Evolutionary conservation across 2,888 invertebrate genomes (phyloP).

Genomic region (Pseudanteris insignis): DNA sequence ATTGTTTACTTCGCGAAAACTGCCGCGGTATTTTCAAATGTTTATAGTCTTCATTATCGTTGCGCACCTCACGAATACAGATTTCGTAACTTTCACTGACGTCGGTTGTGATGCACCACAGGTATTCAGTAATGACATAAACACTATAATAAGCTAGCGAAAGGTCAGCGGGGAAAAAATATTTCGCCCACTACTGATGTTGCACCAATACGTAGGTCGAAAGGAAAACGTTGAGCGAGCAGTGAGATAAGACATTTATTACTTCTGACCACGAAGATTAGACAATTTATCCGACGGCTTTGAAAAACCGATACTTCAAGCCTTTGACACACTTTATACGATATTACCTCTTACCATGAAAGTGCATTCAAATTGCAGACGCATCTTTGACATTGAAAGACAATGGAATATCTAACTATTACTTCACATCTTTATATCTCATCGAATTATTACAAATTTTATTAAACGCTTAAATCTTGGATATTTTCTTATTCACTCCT

Average conservation of each 20-base stretch:
- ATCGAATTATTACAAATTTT: constrained; percentile 7
- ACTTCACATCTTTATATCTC: constrained; percentile 16
- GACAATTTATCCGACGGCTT: constrained; percentile 17
- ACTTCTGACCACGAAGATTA: constrained; percentile 26
- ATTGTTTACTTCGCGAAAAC: no score
- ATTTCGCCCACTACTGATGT: constrained; percentile 54
- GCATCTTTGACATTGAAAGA: constrained; percentile 41
- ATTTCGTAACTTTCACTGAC: constrained; percentile 42
- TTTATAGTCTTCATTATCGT: no score
- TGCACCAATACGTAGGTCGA: constrained; percentile 45
- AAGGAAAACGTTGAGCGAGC: constrained; percentile 18
- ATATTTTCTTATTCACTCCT: constrained; percentile 12
- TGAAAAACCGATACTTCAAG: constrained; percentile 13
- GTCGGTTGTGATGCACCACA: constrained; percentile 34
- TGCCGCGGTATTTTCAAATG: no score
- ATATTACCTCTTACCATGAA: constrained; percentile 39
- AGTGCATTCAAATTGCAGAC: constrained; percentile 29
- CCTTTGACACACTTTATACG: constrained; percentile 30
- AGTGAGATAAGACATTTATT: constrained; percentile 28
- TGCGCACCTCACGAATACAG: no score
- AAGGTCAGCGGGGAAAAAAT: constrained; percentile 54
- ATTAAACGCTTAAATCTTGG: constrained; percentile 10
- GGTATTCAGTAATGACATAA: constrained; percentile 43
- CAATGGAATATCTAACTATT: constrained; percentile 31
- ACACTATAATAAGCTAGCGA: constrained; percentile 48